Evolutionary conservation across 2,797 vertebrate genomes (phyloP).

Genomic region (Pagetopsis macropterus): DNA sequence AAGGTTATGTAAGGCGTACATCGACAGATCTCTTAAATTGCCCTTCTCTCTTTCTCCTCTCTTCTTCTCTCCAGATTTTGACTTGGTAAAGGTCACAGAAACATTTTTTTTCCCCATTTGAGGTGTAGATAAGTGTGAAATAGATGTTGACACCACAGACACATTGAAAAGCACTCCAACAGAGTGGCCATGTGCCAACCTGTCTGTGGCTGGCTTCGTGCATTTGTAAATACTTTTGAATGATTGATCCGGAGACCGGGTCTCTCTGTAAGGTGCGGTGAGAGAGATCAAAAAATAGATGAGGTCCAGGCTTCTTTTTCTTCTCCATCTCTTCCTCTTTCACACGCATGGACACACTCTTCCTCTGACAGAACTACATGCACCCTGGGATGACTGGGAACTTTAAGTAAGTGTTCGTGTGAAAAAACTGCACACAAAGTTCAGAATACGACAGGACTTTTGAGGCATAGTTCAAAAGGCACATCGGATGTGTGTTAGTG

Average conservation of each 20-base stretch:
- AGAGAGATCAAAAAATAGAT: constrained; percentile 58
- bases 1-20: constrained; percentile 70
- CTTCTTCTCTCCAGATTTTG: constrained; percentile 69
- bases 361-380: constrained; percentile 53
- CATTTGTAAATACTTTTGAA: constrained; percentile 83
- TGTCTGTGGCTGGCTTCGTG: constrained; percentile 72
- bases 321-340: constrained; percentile 8
- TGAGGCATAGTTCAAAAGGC: constrained; percentile 41
- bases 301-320: constrained; percentile 30
- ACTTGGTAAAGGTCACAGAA: constrained; percentile 80
- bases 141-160: constrained; percentile 81
- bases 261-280: constrained; percentile 55
- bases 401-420: constrained; percentile 46
- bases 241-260: constrained; percentile 77
- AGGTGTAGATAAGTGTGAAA: constrained; percentile 83
- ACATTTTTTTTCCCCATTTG: constrained; percentile 76
- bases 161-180: constrained; percentile 84
- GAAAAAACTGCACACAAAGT: constrained; percentile 26
- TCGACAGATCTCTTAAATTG: constrained; percentile 65
- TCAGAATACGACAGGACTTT: constrained; percentile 24
- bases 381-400: constrained; percentile 48
- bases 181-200: constrained; percentile 75
- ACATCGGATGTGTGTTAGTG: constrained; percentile 22
- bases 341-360: constrained; percentile 29
- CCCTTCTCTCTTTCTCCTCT: constrained; percentile 41